Evolutionary conservation across 2,888 invertebrate species (phyloP), one percentile per base, ranked within the genome.

Genomic region (Hoplodrina ambigua): DNA sequence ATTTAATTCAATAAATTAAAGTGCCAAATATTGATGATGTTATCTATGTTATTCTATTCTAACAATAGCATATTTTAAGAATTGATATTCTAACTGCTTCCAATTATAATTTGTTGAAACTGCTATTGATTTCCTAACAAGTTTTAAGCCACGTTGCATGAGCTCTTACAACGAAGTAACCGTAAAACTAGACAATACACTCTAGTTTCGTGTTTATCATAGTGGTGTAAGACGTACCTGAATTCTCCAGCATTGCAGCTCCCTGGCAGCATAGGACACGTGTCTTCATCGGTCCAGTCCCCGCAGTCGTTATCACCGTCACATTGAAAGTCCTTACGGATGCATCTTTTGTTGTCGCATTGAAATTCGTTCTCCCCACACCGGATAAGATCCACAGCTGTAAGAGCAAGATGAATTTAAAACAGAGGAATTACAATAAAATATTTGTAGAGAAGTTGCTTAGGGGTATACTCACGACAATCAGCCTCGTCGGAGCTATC

Each of bases 291-390:
- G 65, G 98, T 98, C 97, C 98, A 98, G 88, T 98, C 98, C 0
- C 97, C 98, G 86, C 98, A 98, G 88, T 98, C 98, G 86, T 98
- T 97, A 87, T 98, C 98, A 0, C 98, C 98, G 83, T 98, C 98
- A 88, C 98, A 98, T 75, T 97, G 97, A 88, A 97, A 98, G 72
- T 97, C 97, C 83, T 96, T 96, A 52, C 97, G 96, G 57, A 98
- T 97, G 89, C 98, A 98, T 68, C 97, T 96, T 41, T 96, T 96
- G 86, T 97, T 97, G 70, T 96, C 94, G 86, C 98, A 98, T 89
- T 97, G 97, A 79, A 98, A 97, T 87, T 98, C 98, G 11, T 97
- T 97, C 72, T 97, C 97, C 17, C 97, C 97, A 87, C 98, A 98
- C 56, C 96, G 96, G 19, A 97, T 95, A 7, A 97, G 87, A 50